Base-by-base conservation (phyloP, 2,113 vertebrate genomes). In the Ophiodon elongatus region DNA sequence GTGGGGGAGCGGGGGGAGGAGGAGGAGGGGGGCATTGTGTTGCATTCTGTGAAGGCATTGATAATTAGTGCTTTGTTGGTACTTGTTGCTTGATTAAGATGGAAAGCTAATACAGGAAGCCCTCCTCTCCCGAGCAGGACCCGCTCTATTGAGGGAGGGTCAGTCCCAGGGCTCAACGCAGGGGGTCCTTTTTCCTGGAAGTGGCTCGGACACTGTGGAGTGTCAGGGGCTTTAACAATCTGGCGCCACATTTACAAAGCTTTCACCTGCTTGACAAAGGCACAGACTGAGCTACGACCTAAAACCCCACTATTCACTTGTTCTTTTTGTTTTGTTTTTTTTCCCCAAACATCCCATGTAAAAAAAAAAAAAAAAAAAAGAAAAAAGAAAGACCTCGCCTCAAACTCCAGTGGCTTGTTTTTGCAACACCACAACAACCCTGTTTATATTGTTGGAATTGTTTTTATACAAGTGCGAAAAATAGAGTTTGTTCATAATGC, bases 221-320 rank as follows among this genome's bases (percentile, higher is more conserved):
- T 95, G 95, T 95, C 94, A 93, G 94, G 88, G 92, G 91, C 93
- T 96, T 95, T 94, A 95, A 95, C 94, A 94, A 95, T 94, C 95
- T 92, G 95, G 95, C 94, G 94, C 95, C 95, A 95, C 93, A 91
- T 95, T 95, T 94, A 94, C 94, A 95, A 96, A 96, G 95, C 94
- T 90, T 95, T 95, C 94, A 95, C 94, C 95, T 95, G 94, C 92
- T 91, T 85, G 91, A 96, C 95, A 95, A 96, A 95, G 86, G 93
- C 93, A 66, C 93, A 94, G 95, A 94, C 94, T 94, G 94, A 95
- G 94, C 95, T 95, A 95, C 94, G 92, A 94, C 94, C 94, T 91
- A 89, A 95, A 93, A 94, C 87, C 93, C 90, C 84, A 85, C 94
- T 85, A 94, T 94, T 94, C 93, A 94, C 86, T 92, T 89, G 88